Conservation (phyloP, 2,888 invertebrate genomes). For the Drosophila affinis region DNA sequence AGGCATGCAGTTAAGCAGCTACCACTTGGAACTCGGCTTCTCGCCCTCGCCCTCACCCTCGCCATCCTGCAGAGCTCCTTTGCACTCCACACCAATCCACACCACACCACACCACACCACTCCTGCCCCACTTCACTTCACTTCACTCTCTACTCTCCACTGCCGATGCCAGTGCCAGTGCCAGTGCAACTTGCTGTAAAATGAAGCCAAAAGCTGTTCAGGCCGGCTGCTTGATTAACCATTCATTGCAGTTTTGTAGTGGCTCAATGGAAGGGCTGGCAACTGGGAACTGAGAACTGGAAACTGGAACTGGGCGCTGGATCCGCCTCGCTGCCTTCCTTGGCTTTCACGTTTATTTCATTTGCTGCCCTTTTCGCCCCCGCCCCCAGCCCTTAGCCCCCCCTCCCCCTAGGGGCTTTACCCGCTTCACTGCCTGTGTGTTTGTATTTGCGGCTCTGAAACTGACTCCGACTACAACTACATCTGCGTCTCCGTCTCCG, state of each 20-base stretch:
- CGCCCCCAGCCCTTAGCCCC: slow-evolving; percentile 4
- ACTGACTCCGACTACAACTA: slow-evolving; percentile 43
- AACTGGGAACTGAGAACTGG: slow-evolving; percentile 26
- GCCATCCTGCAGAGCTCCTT: slow-evolving; percentile 2
- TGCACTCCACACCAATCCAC: slow-evolving; percentile 11
- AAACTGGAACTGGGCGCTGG: slow-evolving; percentile 52
- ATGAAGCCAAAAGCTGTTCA: slow-evolving; percentile 73
- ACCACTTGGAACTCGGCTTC: slow-evolving; percentile 27
- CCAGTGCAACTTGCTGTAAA: slow-evolving; percentile 59
- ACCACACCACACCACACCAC: background rate
- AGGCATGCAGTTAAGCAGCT: slow-evolving; percentile 38
- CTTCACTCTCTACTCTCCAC: background rate
- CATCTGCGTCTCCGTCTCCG: slow-evolving; percentile 8
- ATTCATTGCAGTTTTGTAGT: slow-evolving; percentile 76
- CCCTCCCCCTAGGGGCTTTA: slow-evolving; percentile 29
- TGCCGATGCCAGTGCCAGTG: background rate
- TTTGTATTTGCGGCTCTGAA: slow-evolving; percentile 39
- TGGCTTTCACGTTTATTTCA: slow-evolving; percentile 57
- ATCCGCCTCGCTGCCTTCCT: slow-evolving; percentile 52
- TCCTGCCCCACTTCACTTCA: slow-evolving; percentile 12
- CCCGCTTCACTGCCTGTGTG: slow-evolving; percentile 56
- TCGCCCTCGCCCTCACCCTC: background rate
- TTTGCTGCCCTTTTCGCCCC: slow-evolving; percentile 39
- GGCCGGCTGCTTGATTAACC: slow-evolving; percentile 75
- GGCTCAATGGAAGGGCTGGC: slow-evolving; percentile 59